Percentiles rank a stretch among this genome's conserved stretches.
These are phyloP conservation scores for Palythoa grandis DNA, from an alignment of 92 coral and sea anemone species.

Conservation along the genomic window DNA sequence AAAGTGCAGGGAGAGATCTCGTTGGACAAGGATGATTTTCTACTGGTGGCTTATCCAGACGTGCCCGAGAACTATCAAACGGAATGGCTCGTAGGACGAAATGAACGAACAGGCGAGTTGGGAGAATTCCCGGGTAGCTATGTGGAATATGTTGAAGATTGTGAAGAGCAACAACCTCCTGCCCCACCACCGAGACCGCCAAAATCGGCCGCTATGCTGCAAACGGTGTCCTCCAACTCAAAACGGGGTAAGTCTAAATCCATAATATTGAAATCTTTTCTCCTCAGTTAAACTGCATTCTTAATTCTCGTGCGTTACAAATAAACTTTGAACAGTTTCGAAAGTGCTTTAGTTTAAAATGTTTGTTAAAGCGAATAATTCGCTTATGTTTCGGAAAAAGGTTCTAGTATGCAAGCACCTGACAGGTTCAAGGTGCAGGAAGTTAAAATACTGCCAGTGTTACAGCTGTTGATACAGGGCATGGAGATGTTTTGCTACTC, in stretches of 20 bases:
- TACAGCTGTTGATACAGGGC: not conserved
- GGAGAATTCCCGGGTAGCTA: conserved; percentile 96
- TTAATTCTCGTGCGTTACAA: not conserved
- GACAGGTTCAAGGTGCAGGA: not conserved
- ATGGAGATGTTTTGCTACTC: not conserved
- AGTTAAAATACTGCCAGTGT: not conserved
- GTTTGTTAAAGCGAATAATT: not conserved
- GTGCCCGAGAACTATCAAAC: conserved; percentile 52
- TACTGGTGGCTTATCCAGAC: conserved; percentile 78
- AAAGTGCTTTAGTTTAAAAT: too few species aligned
- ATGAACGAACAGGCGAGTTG: conserved; percentile 72
- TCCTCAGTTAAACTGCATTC: not conserved
- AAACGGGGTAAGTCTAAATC: conserved; percentile 5
- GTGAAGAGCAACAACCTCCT: conserved; percentile 66
- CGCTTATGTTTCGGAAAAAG: not conserved
- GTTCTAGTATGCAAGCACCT: not conserved
- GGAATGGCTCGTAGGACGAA: conserved; percentile 84
- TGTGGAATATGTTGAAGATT: conserved; percentile 82
- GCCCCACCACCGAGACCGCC: conserved; percentile 80
- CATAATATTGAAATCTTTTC: not conserved
- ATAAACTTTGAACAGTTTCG: not conserved
- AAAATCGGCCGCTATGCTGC: conserved; percentile 22
- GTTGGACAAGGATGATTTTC: conserved; percentile 71
- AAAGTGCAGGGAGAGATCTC: conserved; percentile 80
- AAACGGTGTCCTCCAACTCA: not conserved